Evolutionary conservation across 2,888 invertebrate genomes (phyloP), one percentile per base, ranked within the genome.

Genomic region (Microchrysa polita): DNA sequence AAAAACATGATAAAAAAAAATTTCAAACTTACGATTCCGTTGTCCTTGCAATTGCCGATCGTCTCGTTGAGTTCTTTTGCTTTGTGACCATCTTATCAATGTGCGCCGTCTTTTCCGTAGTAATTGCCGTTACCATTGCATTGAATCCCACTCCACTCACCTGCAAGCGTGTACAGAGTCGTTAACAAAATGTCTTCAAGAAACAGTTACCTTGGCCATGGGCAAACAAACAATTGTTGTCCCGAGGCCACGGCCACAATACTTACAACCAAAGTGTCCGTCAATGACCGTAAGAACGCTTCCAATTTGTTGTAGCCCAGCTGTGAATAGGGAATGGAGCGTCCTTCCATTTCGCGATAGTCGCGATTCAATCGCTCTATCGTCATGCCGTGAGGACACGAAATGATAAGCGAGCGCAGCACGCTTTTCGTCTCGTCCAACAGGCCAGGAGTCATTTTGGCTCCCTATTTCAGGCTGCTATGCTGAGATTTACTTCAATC

Each of bases 41-140:
- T 14, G 55, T 18, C 27, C 7, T 34, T 7, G 4, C 7, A 7
- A 34, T 14, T 18, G 69, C 52, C 42, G 60, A 9, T 22, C 23
- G 40, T 14, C 69, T 60, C 1, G 77, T 63, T 1, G 74, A 52
- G 42, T 63, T 73, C 40, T 77, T 77, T 60, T 77, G 77, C 9
- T 65, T 67, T 12, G 73, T 55, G 9, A 77, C 65, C 71, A 77
- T 75, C 23, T 77, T 75, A 14, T 75, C 52, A 22, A 75, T 74
- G 57, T 79, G 78, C 18, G 78, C 57, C 4, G 78, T 77, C 74
- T 82, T 81, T 18, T 79, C 61, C 12, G 72, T 69, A 12, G 42
- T 18, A n/a, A 76, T 67, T 1, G 74, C 74, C 5, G 48, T 40
- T 10, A 75, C 72, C 7, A 18, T 67, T 1, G 75, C 75, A 52